These are phyloP conservation scores for Meloidogyne exigua DNA, from an alignment of 1,140 invertebrate genomes.

Conservation along the genomic window DNA sequence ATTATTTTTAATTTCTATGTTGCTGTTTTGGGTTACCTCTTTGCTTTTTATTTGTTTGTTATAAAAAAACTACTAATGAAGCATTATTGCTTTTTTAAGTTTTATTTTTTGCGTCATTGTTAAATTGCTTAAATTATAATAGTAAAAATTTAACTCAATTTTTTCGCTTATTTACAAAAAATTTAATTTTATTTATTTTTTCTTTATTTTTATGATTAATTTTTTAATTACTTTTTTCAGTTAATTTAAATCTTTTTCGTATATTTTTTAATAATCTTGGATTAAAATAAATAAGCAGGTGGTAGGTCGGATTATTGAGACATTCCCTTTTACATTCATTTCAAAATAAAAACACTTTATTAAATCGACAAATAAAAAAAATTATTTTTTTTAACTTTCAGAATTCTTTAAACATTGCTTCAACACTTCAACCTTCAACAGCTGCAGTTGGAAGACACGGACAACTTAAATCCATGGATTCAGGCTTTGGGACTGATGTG, in stretches of 20 bases:
- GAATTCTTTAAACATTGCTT: not conserved
- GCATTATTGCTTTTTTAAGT: not conserved
- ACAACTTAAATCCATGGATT: constrained; percentile 22
- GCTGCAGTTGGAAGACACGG: not conserved
- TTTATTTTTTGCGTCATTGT: not conserved
- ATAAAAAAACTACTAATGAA: constrained; percentile 1
- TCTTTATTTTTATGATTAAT: no score
- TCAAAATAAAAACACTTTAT: constrained; percentile 5
- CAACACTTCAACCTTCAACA: not conserved
- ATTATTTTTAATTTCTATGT: not conserved
- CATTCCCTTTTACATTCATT: not conserved
- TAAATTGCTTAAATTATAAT: not conserved
- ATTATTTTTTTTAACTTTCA: no score
- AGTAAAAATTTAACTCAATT: no score
- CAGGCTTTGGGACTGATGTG: constrained; percentile 27
- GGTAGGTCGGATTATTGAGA: not conserved
- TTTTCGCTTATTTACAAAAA: no score
- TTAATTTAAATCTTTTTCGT: not conserved
- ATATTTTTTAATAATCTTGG: not conserved
- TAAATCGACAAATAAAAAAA: not conserved
- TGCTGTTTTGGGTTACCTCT: not conserved
- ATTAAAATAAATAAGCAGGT: not conserved
- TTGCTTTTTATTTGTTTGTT: not conserved
- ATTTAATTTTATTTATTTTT: no score
- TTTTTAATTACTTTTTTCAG: not conserved